A percentile compares a stretch with the other conserved stretches of the same genome.
Evolutionary conservation across 2,888 invertebrate species (phyloP).

Genomic region (Eugnorisma glareosa): DNA sequence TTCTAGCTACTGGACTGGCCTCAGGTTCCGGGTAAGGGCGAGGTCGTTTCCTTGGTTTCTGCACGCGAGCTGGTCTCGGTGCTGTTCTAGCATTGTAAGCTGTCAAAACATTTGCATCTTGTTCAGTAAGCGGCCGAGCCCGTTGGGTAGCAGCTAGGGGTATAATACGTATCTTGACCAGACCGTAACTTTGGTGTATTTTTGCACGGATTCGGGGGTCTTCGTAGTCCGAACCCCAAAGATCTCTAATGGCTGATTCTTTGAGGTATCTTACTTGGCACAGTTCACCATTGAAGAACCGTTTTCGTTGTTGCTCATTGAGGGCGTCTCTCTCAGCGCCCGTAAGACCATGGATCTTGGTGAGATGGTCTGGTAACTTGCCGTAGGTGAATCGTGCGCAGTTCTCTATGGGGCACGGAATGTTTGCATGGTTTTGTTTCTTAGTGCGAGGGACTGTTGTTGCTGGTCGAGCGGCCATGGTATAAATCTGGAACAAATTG

Average conservation of each 20-base stretch:
- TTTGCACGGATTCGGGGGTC: slow-evolving; percentile 87
- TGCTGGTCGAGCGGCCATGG: slow-evolving; percentile 79
- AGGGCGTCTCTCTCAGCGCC: slow-evolving; percentile 88
- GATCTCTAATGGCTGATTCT: slow-evolving; percentile 88
- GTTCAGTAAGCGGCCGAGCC: slow-evolving; percentile 86
- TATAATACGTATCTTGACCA: slow-evolving; percentile 89
- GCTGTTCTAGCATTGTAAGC: slow-evolving; percentile 89
- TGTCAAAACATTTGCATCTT: slow-evolving; percentile 89
- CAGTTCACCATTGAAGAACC: slow-evolving; percentile 90
- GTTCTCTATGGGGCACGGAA: slow-evolving; percentile 89
- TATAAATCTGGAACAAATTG: slow-evolving; percentile 65
- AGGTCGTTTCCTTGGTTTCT: slow-evolving; percentile 81
- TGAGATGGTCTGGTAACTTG: slow-evolving; percentile 88
- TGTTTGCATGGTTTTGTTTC: slow-evolving; percentile 90
- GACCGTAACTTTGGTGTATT: slow-evolving; percentile 88
- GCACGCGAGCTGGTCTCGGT: slow-evolving; percentile 84
- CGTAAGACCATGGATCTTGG: slow-evolving; percentile 88
- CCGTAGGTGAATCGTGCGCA: slow-evolving; percentile 89
- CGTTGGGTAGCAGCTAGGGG: slow-evolving; percentile 87
- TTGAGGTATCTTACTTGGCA: slow-evolving; percentile 89
- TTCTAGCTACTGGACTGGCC: slow-evolving; percentile 78
- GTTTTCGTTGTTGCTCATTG: slow-evolving; percentile 88
- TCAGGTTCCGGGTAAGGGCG: slow-evolving; percentile 84
- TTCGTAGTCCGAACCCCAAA: slow-evolving; percentile 89
- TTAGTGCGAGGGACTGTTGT: slow-evolving; percentile 84